Evolutionary conservation across 2,113 vertebrate genomes (phyloP).

Genomic region (Chaenocephalus aceratus): DNA sequence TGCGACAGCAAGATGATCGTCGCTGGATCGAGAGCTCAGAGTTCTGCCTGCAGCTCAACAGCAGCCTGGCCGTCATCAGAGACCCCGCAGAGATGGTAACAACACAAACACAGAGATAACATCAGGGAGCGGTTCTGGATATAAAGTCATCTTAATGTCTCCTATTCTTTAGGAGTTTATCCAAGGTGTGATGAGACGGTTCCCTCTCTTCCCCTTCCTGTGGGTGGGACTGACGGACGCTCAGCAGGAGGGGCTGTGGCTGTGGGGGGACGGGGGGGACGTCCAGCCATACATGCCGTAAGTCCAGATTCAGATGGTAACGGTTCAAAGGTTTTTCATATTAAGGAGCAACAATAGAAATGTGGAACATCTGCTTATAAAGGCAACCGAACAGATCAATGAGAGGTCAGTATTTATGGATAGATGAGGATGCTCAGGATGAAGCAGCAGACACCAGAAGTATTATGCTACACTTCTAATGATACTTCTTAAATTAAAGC

Average conservation of each 20-base stretch:
- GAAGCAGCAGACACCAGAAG: background rate
- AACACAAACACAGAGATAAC: background rate
- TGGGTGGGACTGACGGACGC: conserved; percentile 65
- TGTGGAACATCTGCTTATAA: too few relatives aligned
- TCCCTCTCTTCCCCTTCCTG: conserved; percentile 34
- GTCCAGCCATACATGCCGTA: conserved; percentile 50
- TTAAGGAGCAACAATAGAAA: too few relatives aligned
- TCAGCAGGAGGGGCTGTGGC: conserved; percentile 56
- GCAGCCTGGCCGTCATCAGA: conserved; percentile 58
- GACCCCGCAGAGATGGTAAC: conserved; percentile 66
- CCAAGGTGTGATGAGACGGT: conserved; percentile 21
- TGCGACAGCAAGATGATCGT: conserved; percentile 14
- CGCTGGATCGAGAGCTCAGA: conserved; percentile 19
- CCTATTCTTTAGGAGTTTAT: conserved; percentile 50
- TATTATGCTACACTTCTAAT: too few relatives aligned
- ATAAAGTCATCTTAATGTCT: background rate
- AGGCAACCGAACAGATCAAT: too few relatives aligned
- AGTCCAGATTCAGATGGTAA: conserved; percentile 9
- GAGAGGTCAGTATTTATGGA: too few relatives aligned
- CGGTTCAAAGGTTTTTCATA: too few relatives aligned
- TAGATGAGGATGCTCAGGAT: background rate
- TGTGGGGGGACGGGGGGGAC: conserved; percentile 53
- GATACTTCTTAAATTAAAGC: too few relatives aligned
- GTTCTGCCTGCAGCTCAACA: conserved; percentile 48
- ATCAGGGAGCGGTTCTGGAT: background rate